These are phyloP conservation scores for Cecropterus lyciades DNA, from an alignment of 1,140 invertebrate species.

Conservation along the genomic window DNA sequence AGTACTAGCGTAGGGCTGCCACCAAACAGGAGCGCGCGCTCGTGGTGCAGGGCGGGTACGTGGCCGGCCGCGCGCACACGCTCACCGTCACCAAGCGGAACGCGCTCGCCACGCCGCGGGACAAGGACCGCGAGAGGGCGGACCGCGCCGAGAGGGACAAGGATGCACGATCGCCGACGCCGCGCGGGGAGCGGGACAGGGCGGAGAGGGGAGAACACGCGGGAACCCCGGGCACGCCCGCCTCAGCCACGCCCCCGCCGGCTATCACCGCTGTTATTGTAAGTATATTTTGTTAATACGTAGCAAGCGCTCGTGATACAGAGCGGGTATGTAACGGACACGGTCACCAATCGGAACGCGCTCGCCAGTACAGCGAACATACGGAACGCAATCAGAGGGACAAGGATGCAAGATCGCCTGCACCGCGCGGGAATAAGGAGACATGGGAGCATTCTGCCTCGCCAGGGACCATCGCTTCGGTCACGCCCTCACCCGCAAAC, in stretches of 20 bases:
- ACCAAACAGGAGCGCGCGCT: constrained; percentile 85
- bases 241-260: constrained; percentile 59
- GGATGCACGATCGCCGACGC: constrained; percentile 54
- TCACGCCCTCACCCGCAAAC: too few relatives aligned
- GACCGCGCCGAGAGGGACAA: constrained; percentile 48
- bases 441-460: too few relatives aligned
- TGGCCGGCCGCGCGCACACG: constrained; percentile 83
- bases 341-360: constrained; percentile 88
- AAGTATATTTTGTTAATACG: constrained; percentile 21
- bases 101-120: constrained; percentile 83
- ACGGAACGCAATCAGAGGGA: too few relatives aligned
- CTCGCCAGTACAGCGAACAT: too few relatives aligned
- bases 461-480: too few relatives aligned
- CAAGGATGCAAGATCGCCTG: too few relatives aligned
- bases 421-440: too few relatives aligned
- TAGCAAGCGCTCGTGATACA: constrained; percentile 64
- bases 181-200: constrained; percentile 17
- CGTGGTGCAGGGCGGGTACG: constrained; percentile 86
- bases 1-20: constrained; percentile 57
- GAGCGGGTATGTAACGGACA: constrained; percentile 86
- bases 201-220: constrained; percentile 46
- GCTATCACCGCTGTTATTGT: constrained; percentile 52
- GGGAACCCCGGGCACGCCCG: constrained; percentile 51
- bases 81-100: constrained; percentile 87
- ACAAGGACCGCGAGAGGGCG: constrained; percentile 46